Evolutionary conservation across 2,888 invertebrate genomes (phyloP).

Genomic region (Drosophila silvestris): DNA sequence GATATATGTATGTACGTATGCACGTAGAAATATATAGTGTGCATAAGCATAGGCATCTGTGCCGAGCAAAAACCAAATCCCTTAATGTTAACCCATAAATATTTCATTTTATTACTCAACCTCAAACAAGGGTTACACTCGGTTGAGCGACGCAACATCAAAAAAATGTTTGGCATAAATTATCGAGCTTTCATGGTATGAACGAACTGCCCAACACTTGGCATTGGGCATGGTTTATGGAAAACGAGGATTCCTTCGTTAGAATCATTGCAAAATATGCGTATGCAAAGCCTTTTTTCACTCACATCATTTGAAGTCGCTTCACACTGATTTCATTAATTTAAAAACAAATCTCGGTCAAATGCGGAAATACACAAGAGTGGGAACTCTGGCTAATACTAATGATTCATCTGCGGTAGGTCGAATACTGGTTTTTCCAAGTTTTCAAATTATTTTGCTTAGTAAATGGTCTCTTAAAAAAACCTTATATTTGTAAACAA

Average conservation of each 20-base stretch:
- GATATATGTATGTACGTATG: not conserved
- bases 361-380: slow-evolving; percentile 2
- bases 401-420: slow-evolving; percentile 12
- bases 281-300: slow-evolving; percentile 12
- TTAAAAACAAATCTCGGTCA: slow-evolving; percentile 30
- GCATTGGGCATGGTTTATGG: not conserved
- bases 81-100: slow-evolving; percentile 77
- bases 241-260: slow-evolving; percentile 24
- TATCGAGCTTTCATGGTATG: slow-evolving; percentile 35
- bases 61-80: slow-evolving; percentile 66
- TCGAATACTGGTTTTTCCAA: slow-evolving; percentile 14
- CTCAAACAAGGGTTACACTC: slow-evolving; percentile 72
- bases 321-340: slow-evolving; percentile 44
- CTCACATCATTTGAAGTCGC: slow-evolving; percentile 22
- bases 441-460: not conserved
- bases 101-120: slow-evolving; percentile 77
- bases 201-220: slow-evolving; percentile 7
- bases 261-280: slow-evolving; percentile 29
- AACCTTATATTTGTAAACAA: not conserved
- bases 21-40: slow-evolving; percentile 21
- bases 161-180: slow-evolving; percentile 65
- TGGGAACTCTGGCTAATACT: not conserved
- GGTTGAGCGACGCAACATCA: slow-evolving; percentile 39
- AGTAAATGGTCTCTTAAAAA: not conserved
- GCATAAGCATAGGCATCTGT: slow-evolving; percentile 28